Evolutionary conservation across 2,888 invertebrate species (phyloP), one percentile per base, ranked within the genome.

Genomic region (Brachylomia viminalis): DNA sequence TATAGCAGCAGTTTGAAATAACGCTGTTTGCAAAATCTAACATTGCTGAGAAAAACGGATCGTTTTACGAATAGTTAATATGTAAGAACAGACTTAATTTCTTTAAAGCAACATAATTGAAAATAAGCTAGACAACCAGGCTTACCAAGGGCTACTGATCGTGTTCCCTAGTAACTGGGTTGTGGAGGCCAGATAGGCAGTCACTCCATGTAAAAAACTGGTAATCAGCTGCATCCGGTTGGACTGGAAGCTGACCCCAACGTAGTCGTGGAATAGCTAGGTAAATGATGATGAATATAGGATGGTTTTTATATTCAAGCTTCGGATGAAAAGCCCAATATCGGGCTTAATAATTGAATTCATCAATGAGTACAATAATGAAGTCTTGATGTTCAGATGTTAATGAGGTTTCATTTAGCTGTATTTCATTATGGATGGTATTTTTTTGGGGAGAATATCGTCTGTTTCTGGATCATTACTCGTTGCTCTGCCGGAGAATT

Each of bases 1-100:
- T 77, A 82, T 58, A 65, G 54, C 47, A 79, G 20, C 64, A 58
- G 58, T 77, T 79, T 77, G 52, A 17, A 69, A 54, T 77, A 62
- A 64, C 68, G 52, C 8, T 64, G 58, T 68, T 52, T 65, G n/a
- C 15, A 30, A 58, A 42, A 42, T 56, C 33, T 30, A 27, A 30
- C 7, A 49, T 75, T 80, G 42, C 38, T 42, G 20, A 62, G 62
- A 42, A 59, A 77, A 59, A 52, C 15, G 23, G 17, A 68, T 27
- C 47, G 47, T 62, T 77, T 54, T 54, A 30, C 38, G 15, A 47
- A 54, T 11, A 38, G 17, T 68, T 52, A 27, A 30, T 20, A 1
- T 17, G 2, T 30, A 42, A 42, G 17, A 5, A 15, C 15, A 20
- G 2, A 5, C 11, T 42, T 23, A 2, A 15, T 38, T 38, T 38